Evolutionary conservation across 2,113 vertebrate genomes (phyloP).

Genomic region (Gobiocypris rarus): DNA sequence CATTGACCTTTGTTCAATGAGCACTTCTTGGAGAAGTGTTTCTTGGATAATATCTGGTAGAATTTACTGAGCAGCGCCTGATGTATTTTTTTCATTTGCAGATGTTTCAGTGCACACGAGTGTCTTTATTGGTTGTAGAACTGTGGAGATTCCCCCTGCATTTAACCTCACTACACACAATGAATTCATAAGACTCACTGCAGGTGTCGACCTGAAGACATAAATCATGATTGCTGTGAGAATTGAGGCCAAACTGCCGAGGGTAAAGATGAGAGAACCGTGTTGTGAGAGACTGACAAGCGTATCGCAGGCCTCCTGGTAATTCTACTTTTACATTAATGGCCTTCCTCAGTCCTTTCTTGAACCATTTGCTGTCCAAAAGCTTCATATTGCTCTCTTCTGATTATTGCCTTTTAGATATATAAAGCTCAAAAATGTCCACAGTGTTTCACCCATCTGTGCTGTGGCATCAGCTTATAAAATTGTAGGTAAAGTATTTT

Average conservation of each 20-base stretch:
- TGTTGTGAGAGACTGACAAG: neutral
- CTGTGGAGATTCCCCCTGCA: neutral
- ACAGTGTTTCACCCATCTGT: neutral
- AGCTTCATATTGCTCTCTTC: neutral
- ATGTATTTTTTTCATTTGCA: neutral
- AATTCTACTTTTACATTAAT: neutral
- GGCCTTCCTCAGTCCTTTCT: neutral
- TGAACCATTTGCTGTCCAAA: neutral
- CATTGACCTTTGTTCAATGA: neutral
- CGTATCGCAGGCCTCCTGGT: neutral
- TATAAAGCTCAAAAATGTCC: neutral
- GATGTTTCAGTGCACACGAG: neutral
- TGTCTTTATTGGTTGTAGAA: constrained; percentile 3
- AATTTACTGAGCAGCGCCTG: neutral
- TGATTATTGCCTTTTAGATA: neutral
- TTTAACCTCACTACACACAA: constrained; percentile 16
- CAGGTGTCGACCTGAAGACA: constrained; percentile 10
- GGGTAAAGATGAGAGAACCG: neutral
- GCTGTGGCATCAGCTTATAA: neutral
- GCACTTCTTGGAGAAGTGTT: neutral
- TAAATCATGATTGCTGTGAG: constrained; percentile 30
- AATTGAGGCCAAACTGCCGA: neutral
- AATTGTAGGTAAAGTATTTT: neutral
- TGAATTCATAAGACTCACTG: neutral
- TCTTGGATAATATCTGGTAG: neutral